These are phyloP conservation scores for Polymixis flavicincta DNA, from an alignment of 2,888 invertebrate species.

Conservation along the genomic window DNA sequence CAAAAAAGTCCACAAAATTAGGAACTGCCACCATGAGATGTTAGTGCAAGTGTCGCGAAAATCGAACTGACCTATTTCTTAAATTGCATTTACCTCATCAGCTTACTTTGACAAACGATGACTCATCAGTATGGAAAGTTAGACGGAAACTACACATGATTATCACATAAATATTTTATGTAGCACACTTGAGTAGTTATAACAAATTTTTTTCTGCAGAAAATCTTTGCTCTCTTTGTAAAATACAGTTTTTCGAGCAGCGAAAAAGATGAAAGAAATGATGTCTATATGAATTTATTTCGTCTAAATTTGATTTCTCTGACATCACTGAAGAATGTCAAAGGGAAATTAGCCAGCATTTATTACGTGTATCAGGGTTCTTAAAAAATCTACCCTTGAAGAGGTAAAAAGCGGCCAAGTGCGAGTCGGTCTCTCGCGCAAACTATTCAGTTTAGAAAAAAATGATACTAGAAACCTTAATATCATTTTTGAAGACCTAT, in stretches of 20 bases:
- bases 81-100: neutral
- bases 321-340: conserved; percentile 5
- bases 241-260: conserved; percentile 10
- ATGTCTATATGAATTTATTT: conserved; percentile 18
- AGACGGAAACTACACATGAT: conserved; percentile 3
- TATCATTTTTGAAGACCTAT: no score
- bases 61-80: neutral
- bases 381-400: no score
- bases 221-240: conserved; percentile 1
- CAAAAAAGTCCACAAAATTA: conserved; percentile 12
- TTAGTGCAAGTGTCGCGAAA: neutral
- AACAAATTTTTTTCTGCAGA: neutral
- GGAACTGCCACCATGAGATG: neutral
- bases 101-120: neutral
- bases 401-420: no score
- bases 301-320: conserved; percentile 14
- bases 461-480: no score
- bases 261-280: conserved; percentile 11
- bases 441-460: no score
- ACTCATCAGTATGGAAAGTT: neutral
- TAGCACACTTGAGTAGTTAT: conserved; percentile 5
- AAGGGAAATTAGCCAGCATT: conserved; percentile 22
- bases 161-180: conserved; percentile 2
- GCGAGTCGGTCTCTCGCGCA: no score
- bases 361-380: no score